phyloP scores from a whole-genome alignment of 2,797 vertebrate genomes.

The Salmo trutta region DNA sequence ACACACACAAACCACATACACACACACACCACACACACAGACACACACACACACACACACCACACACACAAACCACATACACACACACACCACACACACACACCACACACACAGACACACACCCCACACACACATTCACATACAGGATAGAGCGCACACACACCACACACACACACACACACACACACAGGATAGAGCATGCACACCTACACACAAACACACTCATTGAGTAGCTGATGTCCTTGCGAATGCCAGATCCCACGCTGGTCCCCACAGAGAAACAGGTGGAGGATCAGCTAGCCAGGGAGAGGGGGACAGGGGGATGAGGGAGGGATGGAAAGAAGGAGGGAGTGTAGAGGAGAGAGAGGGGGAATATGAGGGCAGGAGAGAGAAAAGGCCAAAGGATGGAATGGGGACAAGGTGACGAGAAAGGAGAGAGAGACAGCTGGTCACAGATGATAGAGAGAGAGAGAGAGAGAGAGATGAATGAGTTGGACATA shows the following conservation, averaged over 20 bases:
- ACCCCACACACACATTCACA: neutral
- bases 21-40: neutral
- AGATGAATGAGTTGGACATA: neutral
- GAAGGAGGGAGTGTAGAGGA: neutral
- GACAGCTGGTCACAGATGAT: neutral
- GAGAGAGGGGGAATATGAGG: neutral
- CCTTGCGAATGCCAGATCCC: constrained; percentile 4
- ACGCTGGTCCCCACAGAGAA: neutral
- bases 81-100: no score
- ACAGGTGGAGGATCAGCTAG: constrained; percentile 43
- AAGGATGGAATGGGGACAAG: neutral
- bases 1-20: no score
- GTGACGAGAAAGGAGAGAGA: neutral
- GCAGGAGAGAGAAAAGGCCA: neutral
- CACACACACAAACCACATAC: no score
- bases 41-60: no score
- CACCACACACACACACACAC: neutral
- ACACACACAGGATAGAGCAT: neutral
- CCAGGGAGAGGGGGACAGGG: neutral
- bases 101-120: no score
- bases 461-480: neutral
- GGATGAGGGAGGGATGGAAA: neutral
- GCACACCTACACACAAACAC: constrained; percentile 30
- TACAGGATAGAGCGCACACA: neutral
- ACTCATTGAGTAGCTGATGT: constrained; percentile 36